Percentiles rank a stretch among this genome's conserved stretches.
Conservation (phyloP, 2,797 vertebrate species). For the Eleutherodactylus coqui region DNA sequence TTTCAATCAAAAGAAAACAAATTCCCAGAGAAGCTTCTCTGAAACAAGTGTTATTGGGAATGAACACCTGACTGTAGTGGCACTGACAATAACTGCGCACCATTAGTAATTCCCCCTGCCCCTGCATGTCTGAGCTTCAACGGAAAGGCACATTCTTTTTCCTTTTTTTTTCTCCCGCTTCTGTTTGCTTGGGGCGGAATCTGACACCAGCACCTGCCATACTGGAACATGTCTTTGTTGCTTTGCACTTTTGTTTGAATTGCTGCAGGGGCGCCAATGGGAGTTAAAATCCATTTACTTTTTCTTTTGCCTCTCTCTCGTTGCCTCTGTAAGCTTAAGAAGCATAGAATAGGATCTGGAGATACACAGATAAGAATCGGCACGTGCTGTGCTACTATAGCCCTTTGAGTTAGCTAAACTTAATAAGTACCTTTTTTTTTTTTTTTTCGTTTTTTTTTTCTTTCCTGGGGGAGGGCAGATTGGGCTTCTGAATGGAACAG, state of each 20-base stretch:
- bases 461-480: conserved; percentile 64
- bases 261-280: conserved; percentile 81
- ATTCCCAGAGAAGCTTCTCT: conserved; percentile 76
- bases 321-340: conserved; percentile 65
- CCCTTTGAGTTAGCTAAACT: conserved; percentile 70
- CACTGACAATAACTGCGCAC: conserved; percentile 79
- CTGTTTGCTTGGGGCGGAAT: conserved; percentile 83
- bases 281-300: conserved; percentile 75
- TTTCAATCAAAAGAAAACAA: conserved; percentile 69
- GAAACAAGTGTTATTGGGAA: conserved; percentile 71
- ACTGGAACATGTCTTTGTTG: conserved; percentile 90
- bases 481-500: conserved; percentile 71
- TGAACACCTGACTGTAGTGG: conserved; percentile 82
- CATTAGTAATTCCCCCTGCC: conserved; percentile 70
- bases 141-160: conserved; percentile 69
- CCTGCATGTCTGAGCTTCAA: conserved; percentile 82
- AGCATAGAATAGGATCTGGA: conserved; percentile 71
- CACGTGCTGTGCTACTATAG: conserved; percentile 72
- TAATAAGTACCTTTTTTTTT: conserved; percentile 68
- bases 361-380: conserved; percentile 77
- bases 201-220: conserved; percentile 92
- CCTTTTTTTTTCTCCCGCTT: conserved; percentile 81
- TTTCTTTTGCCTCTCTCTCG: conserved; percentile 56
- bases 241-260: conserved; percentile 84
- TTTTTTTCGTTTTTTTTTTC: conserved; percentile 40